Percentiles rank a stretch among this genome's conserved stretches.
phyloP scores from a whole-genome alignment of 1,140 invertebrate genomes.

The Drosophila oshimai region DNA sequence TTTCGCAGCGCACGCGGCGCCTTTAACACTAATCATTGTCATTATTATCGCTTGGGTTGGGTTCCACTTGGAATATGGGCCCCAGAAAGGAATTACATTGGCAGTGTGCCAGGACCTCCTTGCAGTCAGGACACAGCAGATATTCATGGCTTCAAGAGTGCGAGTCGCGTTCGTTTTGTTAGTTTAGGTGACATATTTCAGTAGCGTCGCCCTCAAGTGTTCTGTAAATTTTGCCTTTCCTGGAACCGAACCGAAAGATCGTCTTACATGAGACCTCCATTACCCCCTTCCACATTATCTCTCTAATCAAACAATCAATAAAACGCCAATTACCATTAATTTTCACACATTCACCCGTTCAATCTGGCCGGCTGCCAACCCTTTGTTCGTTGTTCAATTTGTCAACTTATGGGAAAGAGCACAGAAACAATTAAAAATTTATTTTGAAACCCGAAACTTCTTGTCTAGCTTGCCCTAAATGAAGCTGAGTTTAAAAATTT shows the following conservation, averaged over 20 bases:
- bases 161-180: constrained; percentile 9
- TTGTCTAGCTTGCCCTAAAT: constrained; percentile 7
- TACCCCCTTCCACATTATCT: neutral
- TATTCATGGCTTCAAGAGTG: constrained; percentile 56
- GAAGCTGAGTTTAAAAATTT: constrained; percentile 47
- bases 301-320: constrained; percentile 36
- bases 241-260: constrained; percentile 3
- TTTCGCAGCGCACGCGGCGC: constrained; percentile 50
- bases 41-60: constrained; percentile 39
- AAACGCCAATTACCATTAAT: constrained; percentile 56
- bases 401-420: constrained; percentile 51
- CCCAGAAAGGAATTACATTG: neutral
- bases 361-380: neutral
- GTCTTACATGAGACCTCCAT: neutral
- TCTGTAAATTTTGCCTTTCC: constrained; percentile 1
- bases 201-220: constrained; percentile 56
- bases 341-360: constrained; percentile 45
- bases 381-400: constrained; percentile 45
- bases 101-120: constrained; percentile 19
- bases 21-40: constrained; percentile 70
- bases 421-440: constrained; percentile 49
- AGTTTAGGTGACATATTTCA: constrained; percentile 62
- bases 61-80: neutral
- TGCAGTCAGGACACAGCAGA: constrained; percentile 25
- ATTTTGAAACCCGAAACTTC: constrained; percentile 12